Evolutionary conservation across 2,888 invertebrate genomes (phyloP).

Genomic region (Agonum fuliginosum): DNA sequence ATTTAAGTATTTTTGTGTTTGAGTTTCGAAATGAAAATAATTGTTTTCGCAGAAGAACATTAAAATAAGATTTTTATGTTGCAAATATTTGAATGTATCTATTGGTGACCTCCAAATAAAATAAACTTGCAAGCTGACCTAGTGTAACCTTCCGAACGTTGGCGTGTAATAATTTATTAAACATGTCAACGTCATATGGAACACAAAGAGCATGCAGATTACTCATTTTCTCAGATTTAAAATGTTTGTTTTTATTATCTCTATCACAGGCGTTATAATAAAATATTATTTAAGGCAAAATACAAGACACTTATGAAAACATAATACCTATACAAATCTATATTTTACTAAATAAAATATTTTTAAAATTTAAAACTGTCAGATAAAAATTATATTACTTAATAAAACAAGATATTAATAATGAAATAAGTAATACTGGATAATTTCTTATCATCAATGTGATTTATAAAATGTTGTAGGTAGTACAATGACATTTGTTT

Average conservation of each 20-base stretch:
- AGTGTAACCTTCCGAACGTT: constrained; percentile 50
- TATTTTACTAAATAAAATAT: no score
- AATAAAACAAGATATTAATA: no score
- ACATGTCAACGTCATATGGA: constrained; percentile 27
- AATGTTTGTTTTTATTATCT: neutral
- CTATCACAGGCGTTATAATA: no score
- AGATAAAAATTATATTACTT: no score
- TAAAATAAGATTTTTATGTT: neutral
- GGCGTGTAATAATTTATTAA: constrained; percentile 32
- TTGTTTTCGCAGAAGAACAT: neutral
- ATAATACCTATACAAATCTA: no score
- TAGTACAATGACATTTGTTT: no score
- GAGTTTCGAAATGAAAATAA: neutral
- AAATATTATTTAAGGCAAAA: no score
- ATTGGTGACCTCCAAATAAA: constrained; percentile 38
- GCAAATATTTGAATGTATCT: neutral
- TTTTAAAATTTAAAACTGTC: no score
- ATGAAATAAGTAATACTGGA: no score
- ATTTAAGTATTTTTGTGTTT: neutral
- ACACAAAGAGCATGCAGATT: constrained; percentile 15
- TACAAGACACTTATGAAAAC: no score
- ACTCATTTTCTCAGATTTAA: constrained; percentile 3
- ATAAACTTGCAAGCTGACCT: constrained; percentile 48
- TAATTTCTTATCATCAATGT: no score
- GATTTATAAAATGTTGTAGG: no score